phyloP scores from a whole-genome alignment of 1,140 invertebrate genomes.

The Drosophila sulfurigaster region DNA sequence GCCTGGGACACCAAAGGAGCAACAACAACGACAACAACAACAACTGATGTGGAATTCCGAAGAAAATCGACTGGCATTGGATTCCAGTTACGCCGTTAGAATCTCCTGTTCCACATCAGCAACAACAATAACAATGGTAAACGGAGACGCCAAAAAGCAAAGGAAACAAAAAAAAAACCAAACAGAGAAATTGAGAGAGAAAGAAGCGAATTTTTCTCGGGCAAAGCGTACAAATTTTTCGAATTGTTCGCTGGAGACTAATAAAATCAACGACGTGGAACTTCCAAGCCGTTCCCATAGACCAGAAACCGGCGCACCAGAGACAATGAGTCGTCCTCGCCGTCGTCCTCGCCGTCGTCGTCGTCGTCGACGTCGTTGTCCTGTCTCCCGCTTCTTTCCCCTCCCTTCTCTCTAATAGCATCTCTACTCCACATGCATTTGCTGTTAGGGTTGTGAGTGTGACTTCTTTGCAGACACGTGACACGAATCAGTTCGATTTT shows the following conservation, averaged over 20 bases:
- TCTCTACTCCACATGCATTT: slow-evolving; percentile 24
- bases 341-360: slow-evolving; percentile 34
- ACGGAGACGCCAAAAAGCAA: slow-evolving; percentile 39
- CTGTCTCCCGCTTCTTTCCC: not conserved
- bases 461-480: not conserved
- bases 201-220: slow-evolving; percentile 67
- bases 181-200: slow-evolving; percentile 14
- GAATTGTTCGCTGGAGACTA: slow-evolving; percentile 85
- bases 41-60: slow-evolving; percentile 64
- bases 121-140: slow-evolving; percentile 47
- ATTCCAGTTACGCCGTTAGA: slow-evolving; percentile 54
- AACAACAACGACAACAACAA: slow-evolving; percentile 45
- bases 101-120: slow-evolving; percentile 47
- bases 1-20: slow-evolving; percentile 42
- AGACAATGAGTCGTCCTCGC: slow-evolving; percentile 73
- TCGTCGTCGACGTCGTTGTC: not conserved
- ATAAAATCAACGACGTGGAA: slow-evolving; percentile 85
- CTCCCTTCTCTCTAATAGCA: slow-evolving; percentile 3
- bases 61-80: slow-evolving; percentile 82
- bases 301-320: slow-evolving; percentile 53
- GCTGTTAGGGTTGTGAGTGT: not conserved
- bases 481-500: not conserved
- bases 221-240: slow-evolving; percentile 80
- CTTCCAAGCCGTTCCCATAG: slow-evolving; percentile 82
- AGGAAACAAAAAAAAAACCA: slow-evolving; percentile 38